Conservation (phyloP, 2,888 invertebrate genomes). For the Parasteatoda lunata region DNA sequence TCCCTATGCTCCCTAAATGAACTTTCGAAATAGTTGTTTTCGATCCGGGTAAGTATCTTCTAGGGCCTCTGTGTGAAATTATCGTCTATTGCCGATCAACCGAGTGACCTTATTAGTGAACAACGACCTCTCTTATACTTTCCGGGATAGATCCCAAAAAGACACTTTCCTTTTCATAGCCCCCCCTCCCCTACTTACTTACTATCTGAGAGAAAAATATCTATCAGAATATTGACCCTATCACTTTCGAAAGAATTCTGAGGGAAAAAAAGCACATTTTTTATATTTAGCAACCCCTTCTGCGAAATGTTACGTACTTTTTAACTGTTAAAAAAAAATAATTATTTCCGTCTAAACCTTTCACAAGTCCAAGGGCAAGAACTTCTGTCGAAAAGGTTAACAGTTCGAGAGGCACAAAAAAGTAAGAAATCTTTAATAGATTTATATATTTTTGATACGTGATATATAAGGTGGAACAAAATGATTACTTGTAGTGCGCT, state of each 20-base stretch:
- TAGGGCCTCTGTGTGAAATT: not conserved
- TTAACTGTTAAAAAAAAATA: no score
- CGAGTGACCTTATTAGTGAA: slow-evolving; percentile 36
- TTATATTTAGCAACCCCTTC: no score
- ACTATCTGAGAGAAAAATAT: not conserved
- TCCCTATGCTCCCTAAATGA: not conserved
- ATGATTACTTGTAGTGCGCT: no score
- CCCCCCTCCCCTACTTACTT: not conserved
- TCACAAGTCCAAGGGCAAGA: no score
- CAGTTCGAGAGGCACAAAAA: no score
- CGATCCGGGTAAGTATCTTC: not conserved
- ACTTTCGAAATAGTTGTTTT: slow-evolving; percentile 2
- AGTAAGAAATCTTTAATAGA: no score
- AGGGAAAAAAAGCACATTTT: no score
- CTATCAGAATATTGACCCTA: not conserved
- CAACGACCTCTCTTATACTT: slow-evolving; percentile 16
- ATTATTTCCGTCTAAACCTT: no score
- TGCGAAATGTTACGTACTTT: no score
- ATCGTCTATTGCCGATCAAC: not conserved
- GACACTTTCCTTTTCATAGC: slow-evolving; percentile 36
- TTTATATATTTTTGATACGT: no score
- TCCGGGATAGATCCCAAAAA: slow-evolving; percentile 27
- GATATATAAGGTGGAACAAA: no score
- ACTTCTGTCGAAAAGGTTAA: no score
- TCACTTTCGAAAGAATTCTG: not conserved